Evolutionary conservation across 2,113 vertebrate species (phyloP).

Genomic region (Acanthisitta chloris): DNA sequence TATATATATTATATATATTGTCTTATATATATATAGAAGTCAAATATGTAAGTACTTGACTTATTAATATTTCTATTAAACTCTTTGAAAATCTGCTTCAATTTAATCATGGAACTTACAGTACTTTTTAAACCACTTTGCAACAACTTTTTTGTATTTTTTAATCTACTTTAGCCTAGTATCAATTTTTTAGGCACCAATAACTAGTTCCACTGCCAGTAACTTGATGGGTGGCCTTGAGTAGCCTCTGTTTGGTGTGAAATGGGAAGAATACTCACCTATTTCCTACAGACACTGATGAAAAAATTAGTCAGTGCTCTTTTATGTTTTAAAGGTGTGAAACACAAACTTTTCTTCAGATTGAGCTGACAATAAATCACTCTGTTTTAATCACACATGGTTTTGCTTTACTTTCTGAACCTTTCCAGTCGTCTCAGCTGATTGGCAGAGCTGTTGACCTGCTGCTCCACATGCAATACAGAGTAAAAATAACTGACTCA

Average conservation of each 20-base stretch:
- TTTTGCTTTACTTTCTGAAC: not conserved
- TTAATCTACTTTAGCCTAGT: not conserved
- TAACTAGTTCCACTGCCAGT: not conserved
- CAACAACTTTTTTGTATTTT: not conserved
- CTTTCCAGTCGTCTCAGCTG: not conserved
- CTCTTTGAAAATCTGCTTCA: not conserved
- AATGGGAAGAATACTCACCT: slow-evolving; percentile 30
- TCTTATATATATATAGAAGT: not conserved
- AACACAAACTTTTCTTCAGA: not conserved
- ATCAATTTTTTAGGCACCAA: not conserved
- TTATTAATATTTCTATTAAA: not conserved
- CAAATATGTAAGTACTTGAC: not conserved
- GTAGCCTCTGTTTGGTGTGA: not conserved
- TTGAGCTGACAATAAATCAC: not conserved
- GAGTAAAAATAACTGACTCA: not conserved
- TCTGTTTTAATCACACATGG: not conserved
- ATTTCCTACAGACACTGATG: not conserved
- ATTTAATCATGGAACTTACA: not conserved
- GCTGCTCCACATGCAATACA: not conserved
- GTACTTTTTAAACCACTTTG: not conserved
- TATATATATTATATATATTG: no score
- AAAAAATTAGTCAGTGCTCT: not conserved
- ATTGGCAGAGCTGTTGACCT: not conserved
- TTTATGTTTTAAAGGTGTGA: not conserved
- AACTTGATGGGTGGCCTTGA: not conserved